phyloP scores from a whole-genome alignment of 2,888 invertebrate genomes.

The Xestia xanthographa region DNA sequence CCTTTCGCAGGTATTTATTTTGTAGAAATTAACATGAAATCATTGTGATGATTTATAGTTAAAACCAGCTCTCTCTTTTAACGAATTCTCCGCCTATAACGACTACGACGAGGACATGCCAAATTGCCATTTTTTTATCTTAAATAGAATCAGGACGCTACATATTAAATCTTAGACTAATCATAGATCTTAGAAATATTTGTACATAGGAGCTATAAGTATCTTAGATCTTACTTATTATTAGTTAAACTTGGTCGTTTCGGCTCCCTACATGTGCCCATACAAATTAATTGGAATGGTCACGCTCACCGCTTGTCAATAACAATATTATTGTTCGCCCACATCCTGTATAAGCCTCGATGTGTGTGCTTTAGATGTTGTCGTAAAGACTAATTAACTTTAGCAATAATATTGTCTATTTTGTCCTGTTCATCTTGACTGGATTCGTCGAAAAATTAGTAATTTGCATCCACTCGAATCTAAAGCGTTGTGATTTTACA shows the following conservation, averaged over 20 bases:
- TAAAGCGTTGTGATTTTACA: not conserved
- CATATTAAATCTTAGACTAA: slow-evolving; percentile 5
- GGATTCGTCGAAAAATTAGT: not conserved
- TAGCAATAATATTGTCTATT: not conserved
- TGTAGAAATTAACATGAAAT: slow-evolving; percentile 1
- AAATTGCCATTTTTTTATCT: slow-evolving; percentile 8
- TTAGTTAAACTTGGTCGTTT: slow-evolving; percentile 24
- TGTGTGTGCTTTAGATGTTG: not conserved
- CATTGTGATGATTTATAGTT: slow-evolving; percentile 2
- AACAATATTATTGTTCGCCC: slow-evolving; percentile 42
- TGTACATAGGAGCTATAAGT: not conserved
- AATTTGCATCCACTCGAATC: not conserved
- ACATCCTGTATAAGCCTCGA: slow-evolving; percentile 28
- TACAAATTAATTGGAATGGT: slow-evolving; percentile 41
- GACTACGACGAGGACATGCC: not conserved
- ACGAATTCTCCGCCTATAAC: not conserved
- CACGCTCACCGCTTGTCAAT: slow-evolving; percentile 52
- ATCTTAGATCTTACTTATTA: slow-evolving; percentile 34
- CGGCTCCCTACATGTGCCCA: slow-evolving; percentile 17
- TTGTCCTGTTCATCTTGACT: not conserved
- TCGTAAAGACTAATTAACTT: slow-evolving; percentile 3
- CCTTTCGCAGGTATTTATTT: not conserved
- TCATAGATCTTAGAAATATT: slow-evolving; percentile 20
- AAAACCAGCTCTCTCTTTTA: not conserved
- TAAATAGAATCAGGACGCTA: slow-evolving; percentile 21